Evolutionary conservation across 1,140 invertebrate genomes (phyloP).

Genomic region (Charaxes varanes): DNA sequence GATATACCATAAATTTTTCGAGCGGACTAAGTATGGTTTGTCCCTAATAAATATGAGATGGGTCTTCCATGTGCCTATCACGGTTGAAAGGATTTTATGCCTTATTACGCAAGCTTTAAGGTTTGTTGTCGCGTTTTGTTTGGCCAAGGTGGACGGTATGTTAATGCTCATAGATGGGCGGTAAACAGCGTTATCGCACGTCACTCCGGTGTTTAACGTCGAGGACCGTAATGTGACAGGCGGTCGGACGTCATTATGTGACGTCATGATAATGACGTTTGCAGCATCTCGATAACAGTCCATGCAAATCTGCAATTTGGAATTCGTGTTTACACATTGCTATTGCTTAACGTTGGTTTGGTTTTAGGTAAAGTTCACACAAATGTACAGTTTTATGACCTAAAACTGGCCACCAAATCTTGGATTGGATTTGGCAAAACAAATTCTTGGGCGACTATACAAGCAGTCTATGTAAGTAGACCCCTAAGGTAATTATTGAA

Average conservation of each 20-base stretch:
- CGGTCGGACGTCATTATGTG: conserved; percentile 21
- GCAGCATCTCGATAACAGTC: conserved; percentile 17
- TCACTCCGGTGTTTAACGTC: conserved; percentile 28
- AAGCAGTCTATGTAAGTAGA: too few species aligned
- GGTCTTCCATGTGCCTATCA: too few species aligned
- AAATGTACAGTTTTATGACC: too few species aligned
- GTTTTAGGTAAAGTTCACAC: too few species aligned
- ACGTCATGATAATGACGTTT: conserved; percentile 32
- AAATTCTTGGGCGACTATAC: too few species aligned
- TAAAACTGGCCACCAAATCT: too few species aligned
- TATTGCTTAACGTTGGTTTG: too few species aligned
- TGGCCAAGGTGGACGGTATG: conserved; percentile 12
- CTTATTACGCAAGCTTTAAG: too few species aligned
- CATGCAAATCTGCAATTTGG: neutral
- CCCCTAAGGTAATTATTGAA: too few species aligned
- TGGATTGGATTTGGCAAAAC: too few species aligned
- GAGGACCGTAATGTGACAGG: conserved; percentile 24
- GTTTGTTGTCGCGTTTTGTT: too few species aligned
- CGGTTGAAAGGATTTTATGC: too few species aligned
- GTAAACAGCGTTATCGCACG: conserved; percentile 38
- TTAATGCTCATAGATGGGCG: conserved; percentile 9
- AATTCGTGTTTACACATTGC: neutral
- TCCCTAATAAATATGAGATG: conserved; percentile 5
- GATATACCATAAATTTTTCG: conserved; percentile 2
- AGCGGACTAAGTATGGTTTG: conserved; percentile 3